These are phyloP conservation scores for Drosophila dunni DNA, from an alignment of 1,140 invertebrate species.

Conservation along the genomic window DNA sequence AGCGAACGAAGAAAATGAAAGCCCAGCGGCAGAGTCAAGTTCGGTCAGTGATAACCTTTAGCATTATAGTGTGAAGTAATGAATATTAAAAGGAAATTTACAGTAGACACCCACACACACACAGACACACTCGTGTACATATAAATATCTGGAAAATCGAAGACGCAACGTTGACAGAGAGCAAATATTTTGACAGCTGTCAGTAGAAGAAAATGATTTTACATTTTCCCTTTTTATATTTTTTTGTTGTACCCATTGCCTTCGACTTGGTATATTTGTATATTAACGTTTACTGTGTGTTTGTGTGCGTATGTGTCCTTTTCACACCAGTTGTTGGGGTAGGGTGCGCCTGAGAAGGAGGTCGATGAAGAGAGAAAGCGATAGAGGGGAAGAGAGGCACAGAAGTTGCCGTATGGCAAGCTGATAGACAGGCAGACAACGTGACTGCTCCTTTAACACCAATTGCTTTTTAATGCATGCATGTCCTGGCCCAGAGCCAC, in stretches of 20 bases:
- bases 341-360: constrained; percentile 17
- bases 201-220: constrained; percentile 82
- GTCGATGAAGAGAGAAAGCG: background rate
- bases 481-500: constrained; percentile 51
- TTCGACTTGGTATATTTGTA: constrained; percentile 27
- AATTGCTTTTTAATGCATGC: constrained; percentile 83
- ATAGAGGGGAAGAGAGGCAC: constrained; percentile 8
- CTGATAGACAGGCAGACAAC: constrained; percentile 64
- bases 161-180: constrained; percentile 66
- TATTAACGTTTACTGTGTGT: constrained; percentile 32
- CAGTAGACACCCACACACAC: constrained; percentile 32
- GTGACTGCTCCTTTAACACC: constrained; percentile 82
- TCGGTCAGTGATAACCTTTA: constrained; percentile 45
- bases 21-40: background rate
- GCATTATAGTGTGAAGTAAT: constrained; percentile 75
- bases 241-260: constrained; percentile 22
- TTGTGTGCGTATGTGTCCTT: constrained; percentile 28
- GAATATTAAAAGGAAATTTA: constrained; percentile 79
- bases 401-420: constrained; percentile 29
- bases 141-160: constrained; percentile 37
- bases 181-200: constrained; percentile 83
- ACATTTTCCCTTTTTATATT: constrained; percentile 64
- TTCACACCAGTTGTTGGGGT: constrained; percentile 34
- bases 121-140: background rate
- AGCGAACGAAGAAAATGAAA: background rate